Evolutionary conservation across 2,797 vertebrate genomes (phyloP), one percentile per base, ranked within the genome.

Genomic region (Spinibarbus caldwelli): DNA sequence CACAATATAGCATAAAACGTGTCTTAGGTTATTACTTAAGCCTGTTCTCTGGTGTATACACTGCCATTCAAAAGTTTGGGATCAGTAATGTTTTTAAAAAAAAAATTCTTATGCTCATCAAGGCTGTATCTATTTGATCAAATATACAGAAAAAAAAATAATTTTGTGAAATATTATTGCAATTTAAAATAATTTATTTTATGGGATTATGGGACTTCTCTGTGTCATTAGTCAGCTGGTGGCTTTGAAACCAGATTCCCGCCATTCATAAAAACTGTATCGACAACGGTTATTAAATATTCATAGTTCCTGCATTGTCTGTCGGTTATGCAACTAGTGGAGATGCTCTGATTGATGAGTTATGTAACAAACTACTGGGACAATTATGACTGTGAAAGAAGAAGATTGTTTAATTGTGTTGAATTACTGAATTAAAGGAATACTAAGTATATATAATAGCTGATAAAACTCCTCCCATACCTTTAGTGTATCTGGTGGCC

Each of bases 401-500:
- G 0, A 64, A 26, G 29, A 83, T 1, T 2, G 31, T 49, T 49
- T 26, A 29, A 70, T 54, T 38, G 3, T 9, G 43, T 23, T 34
- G 10, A 41, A 59, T 59, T 71, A 49, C 9, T 14, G 17, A 29
- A 49, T 47, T n/a, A 45, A 73, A 81, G 23, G 15, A 41, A 62
- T 12, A 21, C 31, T 1, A 52, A 14, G 43, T 10, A 34, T 34
- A 49, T 2, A 62, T 62, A 41, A 57, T 5, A 43, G 26, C 3
- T 6, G 62, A 6, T 41, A 26, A 57, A 29, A 12, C 6, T 43
- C 17, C 31, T 11, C n/a, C n/a, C 19, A 17, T 88, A 99, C 98
- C 97, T 96, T 98, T 52, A 99, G 92, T 38, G 94, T 91, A 0
- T 96, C 92, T 0, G 97, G 97, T 0, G 95, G 93, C 85, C 92